phyloP scores from a whole-genome alignment of 2,888 invertebrate species.

The Melinopterus prodromus region DNA sequence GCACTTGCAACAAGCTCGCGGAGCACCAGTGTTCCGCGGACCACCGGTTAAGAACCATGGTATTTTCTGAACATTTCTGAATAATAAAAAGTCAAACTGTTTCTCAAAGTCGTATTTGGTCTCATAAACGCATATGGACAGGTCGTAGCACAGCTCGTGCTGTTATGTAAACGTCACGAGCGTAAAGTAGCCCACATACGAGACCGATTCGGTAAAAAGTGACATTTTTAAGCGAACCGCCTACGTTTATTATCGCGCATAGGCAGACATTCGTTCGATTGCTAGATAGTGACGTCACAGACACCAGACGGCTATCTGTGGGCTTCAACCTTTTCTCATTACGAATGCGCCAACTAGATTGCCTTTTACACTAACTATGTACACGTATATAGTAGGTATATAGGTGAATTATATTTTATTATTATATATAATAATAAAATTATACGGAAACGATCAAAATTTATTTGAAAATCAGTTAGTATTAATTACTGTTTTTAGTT shows the following conservation, averaged over 20 bases:
- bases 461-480: too few relatives aligned
- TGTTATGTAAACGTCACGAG: background rate
- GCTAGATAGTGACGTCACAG: background rate
- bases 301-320: background rate
- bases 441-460: too few relatives aligned
- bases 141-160: background rate
- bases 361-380: background rate
- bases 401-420: background rate
- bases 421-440: too few relatives aligned
- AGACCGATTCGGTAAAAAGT: background rate
- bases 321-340: background rate
- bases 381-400: background rate
- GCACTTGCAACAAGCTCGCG: too few relatives aligned
- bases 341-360: background rate
- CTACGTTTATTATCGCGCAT: background rate
- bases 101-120: background rate
- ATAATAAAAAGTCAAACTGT: background rate
- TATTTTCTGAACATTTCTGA: too few relatives aligned
- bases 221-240: background rate
- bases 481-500: too few relatives aligned
- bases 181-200: background rate
- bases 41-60: too few relatives aligned
- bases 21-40: too few relatives aligned
- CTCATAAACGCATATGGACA: background rate
- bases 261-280: conserved; percentile 4